phyloP scores from a whole-genome alignment of 2,888 invertebrate species.

The Meghimatium bilineatum region DNA sequence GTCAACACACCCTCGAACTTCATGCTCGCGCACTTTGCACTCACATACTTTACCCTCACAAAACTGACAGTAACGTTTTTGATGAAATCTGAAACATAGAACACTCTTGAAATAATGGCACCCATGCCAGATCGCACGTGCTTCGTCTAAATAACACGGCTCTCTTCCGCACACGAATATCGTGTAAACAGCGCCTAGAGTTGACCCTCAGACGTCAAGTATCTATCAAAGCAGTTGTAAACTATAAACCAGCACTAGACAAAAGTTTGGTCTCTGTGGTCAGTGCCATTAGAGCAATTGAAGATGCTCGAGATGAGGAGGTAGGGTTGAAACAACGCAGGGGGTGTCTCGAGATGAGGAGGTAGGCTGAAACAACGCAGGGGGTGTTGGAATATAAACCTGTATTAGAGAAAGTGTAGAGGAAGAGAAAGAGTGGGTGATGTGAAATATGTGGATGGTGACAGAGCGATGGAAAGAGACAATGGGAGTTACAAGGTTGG shows the following conservation, averaged over 20 bases:
- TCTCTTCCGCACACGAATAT: not conserved
- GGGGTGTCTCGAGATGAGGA: not conserved
- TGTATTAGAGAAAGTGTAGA: not conserved
- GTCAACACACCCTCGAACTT: too few species aligned
- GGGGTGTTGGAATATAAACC: not conserved
- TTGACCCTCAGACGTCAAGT: not conserved
- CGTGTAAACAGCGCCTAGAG: constrained; percentile 5
- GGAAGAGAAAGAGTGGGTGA: constrained; percentile 17
- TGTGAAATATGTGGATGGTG: not conserved
- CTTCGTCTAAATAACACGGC: not conserved
- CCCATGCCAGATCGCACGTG: constrained; percentile 5
- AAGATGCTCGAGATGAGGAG: not conserved
- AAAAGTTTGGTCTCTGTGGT: constrained; percentile 1
- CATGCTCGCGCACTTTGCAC: not conserved
- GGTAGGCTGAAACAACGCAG: too few species aligned
- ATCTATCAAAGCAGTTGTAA: constrained; percentile 21
- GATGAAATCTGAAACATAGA: not conserved
- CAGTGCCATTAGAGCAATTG: not conserved
- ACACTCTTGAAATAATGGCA: not conserved
- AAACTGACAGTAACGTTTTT: not conserved
- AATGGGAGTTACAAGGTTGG: too few species aligned
- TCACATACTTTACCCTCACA: not conserved
- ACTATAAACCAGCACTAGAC: constrained; percentile 1
- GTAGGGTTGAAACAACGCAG: not conserved
- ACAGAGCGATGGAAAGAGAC: too few species aligned